These are phyloP conservation scores for Zophobas atratus DNA, from an alignment of 1,140 invertebrate genomes.

Conservation along the genomic window DNA sequence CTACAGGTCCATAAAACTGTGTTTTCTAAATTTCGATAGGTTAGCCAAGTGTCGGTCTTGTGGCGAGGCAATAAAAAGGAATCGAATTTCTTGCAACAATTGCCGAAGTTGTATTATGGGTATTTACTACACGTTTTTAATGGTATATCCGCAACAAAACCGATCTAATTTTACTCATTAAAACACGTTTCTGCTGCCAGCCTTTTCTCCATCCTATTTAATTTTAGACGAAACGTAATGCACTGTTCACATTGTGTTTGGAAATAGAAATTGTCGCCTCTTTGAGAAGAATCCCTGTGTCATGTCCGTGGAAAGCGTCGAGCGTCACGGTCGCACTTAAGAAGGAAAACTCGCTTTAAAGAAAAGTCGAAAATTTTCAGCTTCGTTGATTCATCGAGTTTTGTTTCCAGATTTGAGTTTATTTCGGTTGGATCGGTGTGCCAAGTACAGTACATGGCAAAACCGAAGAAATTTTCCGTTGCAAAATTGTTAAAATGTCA, in stretches of 20 bases:
- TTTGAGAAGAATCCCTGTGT: neutral
- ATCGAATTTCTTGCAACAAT: neutral
- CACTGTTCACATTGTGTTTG: slow-evolving; percentile 17
- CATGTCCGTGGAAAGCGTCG: slow-evolving; percentile 6
- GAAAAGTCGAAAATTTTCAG: neutral
- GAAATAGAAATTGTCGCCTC: slow-evolving; percentile 11
- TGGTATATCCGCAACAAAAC: slow-evolving; percentile 35
- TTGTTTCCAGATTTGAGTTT: slow-evolving; percentile 21
- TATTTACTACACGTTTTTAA: slow-evolving; percentile 28
- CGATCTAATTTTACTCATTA: slow-evolving; percentile 44
- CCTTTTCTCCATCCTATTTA: slow-evolving; percentile 41
- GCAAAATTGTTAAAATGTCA: neutral
- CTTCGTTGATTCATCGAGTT: neutral
- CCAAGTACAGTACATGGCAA: slow-evolving; percentile 21
- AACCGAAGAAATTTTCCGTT: slow-evolving; percentile 24
- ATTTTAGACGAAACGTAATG: slow-evolving; percentile 43
- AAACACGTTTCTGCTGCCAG: slow-evolving; percentile 45
- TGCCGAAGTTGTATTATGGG: slow-evolving; percentile 5
- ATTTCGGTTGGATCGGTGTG: slow-evolving; percentile 12
- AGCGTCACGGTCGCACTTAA: neutral
- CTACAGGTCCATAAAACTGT: neutral
- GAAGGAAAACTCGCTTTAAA: too few relatives aligned
- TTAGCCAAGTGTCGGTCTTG: neutral
- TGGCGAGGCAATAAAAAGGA: neutral
- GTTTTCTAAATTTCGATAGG: neutral